Conservation (phyloP, 2,797 vertebrate genomes). For the Diplodus sargus region DNA sequence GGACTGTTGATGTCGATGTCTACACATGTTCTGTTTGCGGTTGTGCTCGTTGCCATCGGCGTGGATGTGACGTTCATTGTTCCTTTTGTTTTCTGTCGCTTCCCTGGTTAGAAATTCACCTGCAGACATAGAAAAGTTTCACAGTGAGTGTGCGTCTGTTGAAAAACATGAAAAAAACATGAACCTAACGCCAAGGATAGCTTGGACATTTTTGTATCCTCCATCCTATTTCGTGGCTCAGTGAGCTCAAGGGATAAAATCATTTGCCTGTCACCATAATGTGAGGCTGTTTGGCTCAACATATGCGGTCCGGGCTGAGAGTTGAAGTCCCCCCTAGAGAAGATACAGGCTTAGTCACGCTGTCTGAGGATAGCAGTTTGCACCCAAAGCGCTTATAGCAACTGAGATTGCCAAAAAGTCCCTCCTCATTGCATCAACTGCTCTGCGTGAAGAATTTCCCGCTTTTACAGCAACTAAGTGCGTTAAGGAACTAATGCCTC, state of each 20-base stretch:
- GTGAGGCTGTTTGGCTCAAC: conserved; percentile 15
- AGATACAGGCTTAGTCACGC: conserved; percentile 37
- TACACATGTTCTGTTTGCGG: conserved; percentile 58
- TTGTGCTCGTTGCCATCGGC: background rate
- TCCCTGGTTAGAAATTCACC: conserved; percentile 43
- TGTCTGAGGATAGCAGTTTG: conserved; percentile 24
- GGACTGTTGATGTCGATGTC: background rate
- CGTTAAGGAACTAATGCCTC: conserved; percentile 12
- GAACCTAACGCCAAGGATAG: background rate
- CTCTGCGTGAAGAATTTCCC: background rate
- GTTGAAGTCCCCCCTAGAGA: background rate
- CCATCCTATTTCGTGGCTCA: conserved; percentile 47
- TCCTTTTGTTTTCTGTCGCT: conserved; percentile 2
- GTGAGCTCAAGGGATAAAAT: conserved; percentile 21
- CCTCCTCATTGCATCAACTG: conserved; percentile 14
- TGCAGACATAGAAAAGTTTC: conserved; percentile 28
- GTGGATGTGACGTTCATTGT: conserved; percentile 38
- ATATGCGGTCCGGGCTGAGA: conserved; percentile 15
- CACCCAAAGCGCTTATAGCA: background rate
- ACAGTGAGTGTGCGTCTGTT: background rate
- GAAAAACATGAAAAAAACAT: background rate
- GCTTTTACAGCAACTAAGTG: conserved; percentile 17
- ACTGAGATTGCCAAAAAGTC: conserved; percentile 21
- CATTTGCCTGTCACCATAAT: conserved; percentile 2
- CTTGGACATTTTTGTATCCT: conserved; percentile 22